These are phyloP conservation scores for Basileuterus tristriatus DNA, from an alignment of 2,797 vertebrate species.

Conservation along the genomic window DNA sequence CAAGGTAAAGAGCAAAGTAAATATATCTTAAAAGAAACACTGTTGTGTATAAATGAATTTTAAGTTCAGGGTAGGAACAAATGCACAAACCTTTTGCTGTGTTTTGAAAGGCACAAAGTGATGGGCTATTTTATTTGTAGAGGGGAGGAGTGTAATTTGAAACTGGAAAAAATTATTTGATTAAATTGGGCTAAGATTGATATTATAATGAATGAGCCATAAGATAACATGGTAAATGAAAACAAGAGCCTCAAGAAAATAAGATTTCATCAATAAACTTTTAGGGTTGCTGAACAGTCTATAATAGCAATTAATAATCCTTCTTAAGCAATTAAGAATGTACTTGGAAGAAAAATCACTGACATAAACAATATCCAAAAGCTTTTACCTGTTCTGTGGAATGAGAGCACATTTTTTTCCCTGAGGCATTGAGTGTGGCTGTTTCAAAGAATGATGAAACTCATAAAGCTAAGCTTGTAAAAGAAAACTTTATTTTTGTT, in stretches of 20 bases:
- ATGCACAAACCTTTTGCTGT: background rate
- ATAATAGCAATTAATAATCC: slow-evolving; percentile 26
- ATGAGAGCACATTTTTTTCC: background rate
- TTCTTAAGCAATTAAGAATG: slow-evolving; percentile 22
- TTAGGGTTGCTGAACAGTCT: background rate
- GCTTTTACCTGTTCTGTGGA: background rate
- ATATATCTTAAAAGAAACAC: background rate
- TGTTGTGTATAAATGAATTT: background rate
- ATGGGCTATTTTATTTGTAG: background rate
- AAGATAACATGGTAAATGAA: background rate
- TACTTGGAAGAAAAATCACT: slow-evolving; percentile 12
- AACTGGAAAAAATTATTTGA: background rate
- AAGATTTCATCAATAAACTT: background rate
- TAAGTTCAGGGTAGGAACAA: background rate
- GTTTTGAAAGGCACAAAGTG: background rate
- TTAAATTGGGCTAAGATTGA: background rate
- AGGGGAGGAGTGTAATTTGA: background rate
- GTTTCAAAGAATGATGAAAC: background rate
- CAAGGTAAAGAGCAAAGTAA: background rate
- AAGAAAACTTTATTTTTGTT: slow-evolving; percentile 8
- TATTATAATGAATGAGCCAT: background rate
- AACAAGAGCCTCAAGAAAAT: background rate
- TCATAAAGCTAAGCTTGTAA: background rate
- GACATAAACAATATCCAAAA: background rate
- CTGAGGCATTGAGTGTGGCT: background rate